These are phyloP conservation scores for Lissocephala sabroskyi DNA, from an alignment of 2,888 invertebrate genomes.

Conservation along the genomic window DNA sequence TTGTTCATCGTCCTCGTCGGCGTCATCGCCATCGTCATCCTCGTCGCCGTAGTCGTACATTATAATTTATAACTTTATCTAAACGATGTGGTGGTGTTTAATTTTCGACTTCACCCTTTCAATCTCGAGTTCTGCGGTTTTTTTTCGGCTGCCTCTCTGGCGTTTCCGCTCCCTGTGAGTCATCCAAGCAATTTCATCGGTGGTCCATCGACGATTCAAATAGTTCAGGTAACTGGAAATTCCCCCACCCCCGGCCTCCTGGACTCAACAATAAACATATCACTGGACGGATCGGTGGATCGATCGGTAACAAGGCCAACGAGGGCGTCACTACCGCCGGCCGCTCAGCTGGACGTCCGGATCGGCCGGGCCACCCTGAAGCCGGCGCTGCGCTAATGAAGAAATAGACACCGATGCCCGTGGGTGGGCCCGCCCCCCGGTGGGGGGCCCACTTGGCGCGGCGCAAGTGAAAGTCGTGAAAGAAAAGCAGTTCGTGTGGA, in stretches of 20 bases:
- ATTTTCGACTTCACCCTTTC: slow-evolving; percentile 66
- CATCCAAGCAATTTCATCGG: slow-evolving; percentile 27
- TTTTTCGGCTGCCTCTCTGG: no score
- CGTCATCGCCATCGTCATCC: no score
- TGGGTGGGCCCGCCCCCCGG: slow-evolving; percentile 1
- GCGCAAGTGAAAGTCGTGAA: slow-evolving; percentile 46
- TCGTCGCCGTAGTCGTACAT: slow-evolving; percentile 44
- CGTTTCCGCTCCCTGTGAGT: slow-evolving; percentile 33
- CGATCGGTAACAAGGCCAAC: slow-evolving; percentile 43
- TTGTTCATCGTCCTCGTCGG: slow-evolving; percentile 41
- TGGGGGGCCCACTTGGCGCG: not conserved
- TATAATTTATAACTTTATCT: slow-evolving; percentile 70
- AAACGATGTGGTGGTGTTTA: slow-evolving; percentile 70
- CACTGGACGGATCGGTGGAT: slow-evolving; percentile 31
- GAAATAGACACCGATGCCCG: slow-evolving; percentile 39
- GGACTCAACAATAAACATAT: slow-evolving; percentile 41
- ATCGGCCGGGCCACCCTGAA: slow-evolving; percentile 49
- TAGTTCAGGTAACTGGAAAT: slow-evolving; percentile 49
- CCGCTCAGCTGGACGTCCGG: slow-evolving; percentile 48
- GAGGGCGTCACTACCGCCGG: slow-evolving; percentile 49
- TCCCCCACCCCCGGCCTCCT: not conserved
- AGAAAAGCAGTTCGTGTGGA: slow-evolving; percentile 15
- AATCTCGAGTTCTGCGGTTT: slow-evolving; percentile 32
- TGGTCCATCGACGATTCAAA: not conserved
- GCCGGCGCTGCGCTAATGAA: slow-evolving; percentile 55